Evolutionary conservation across 2,113 vertebrate species (phyloP), one percentile per base, ranked within the genome.

Genomic region (Blennius ocellaris): DNA sequence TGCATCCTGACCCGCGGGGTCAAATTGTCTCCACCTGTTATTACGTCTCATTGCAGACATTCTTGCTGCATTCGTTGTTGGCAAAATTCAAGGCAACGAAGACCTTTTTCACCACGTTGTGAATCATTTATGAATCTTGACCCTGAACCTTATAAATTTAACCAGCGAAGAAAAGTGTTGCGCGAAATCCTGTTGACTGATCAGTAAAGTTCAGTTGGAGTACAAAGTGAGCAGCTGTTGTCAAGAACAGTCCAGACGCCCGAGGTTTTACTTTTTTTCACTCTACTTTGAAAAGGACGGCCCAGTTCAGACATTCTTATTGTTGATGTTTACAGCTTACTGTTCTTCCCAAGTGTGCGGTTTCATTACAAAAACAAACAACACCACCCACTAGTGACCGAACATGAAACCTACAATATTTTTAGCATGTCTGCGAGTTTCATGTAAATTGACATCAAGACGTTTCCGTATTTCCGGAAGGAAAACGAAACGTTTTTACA

Each of bases 1-100:
- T 84, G 54, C 61, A 68, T 57, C 47, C 14, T 64, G 81, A 89
- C 79, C 81, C 38, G 0, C 2, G 16, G 69, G 69, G 72, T 88
- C 69, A 78, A 71, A 82, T 60, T 53, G 61, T 58, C 70, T 70
- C 80, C 74, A 45, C 63, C 78, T 71, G 52, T 69, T 78, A 4
- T 55, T 73, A 56, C 36, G 57, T 37, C 37, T 60, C 16, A 30
- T 6, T 6, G 30, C 5, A 41, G 64, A 12, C 30, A 17, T 1
- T 69, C 49, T 38, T 16, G 38, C 56, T 56, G 62, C 43, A 51
- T 76, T 74, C 61, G 12, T 9, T 73, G 73, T 55, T 68, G 86
- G 79, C 45, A 30, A 66, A 74, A 56, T 63, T 3, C 48, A 30
- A 10, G 15, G 58, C 7, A 36, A 30, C 50, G 49, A 62, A 15